A percentile compares a stretch with the other conserved stretches of the same genome.
Evolutionary conservation across 2,113 vertebrate genomes (phyloP).

Genomic region (Toxostoma redivivum): DNA sequence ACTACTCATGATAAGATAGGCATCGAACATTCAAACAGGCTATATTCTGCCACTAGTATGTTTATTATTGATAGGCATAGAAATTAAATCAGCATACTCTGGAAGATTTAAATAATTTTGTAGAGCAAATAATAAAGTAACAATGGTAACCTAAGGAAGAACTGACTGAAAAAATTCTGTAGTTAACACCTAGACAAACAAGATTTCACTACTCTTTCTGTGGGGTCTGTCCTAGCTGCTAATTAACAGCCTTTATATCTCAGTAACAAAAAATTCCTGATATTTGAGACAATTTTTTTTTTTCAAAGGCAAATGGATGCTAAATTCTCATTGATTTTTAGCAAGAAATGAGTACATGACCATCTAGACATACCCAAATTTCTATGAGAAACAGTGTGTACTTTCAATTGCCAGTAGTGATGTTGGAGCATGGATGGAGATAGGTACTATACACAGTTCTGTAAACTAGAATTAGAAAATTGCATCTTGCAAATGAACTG

Average conservation of each 20-base stretch:
- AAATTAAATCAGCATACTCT: background rate
- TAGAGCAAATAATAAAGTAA: background rate
- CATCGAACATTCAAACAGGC: background rate
- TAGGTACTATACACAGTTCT: background rate
- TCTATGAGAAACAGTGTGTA: background rate
- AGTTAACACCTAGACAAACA: background rate
- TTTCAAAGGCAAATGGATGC: background rate
- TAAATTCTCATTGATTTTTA: background rate
- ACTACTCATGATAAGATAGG: background rate
- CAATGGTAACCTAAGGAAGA: background rate
- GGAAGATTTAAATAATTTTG: background rate
- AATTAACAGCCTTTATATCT: background rate
- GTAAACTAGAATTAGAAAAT: background rate
- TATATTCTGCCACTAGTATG: background rate
- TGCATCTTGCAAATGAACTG: background rate
- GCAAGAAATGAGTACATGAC: background rate
- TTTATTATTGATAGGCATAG: background rate
- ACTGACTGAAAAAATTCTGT: background rate
- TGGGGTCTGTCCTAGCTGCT: background rate
- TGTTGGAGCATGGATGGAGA: background rate
- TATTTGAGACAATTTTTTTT: background rate
- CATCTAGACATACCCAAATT: background rate
- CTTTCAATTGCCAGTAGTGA: background rate
- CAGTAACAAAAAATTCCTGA: background rate
- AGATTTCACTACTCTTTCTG: background rate